Evolutionary conservation across 2,113 vertebrate species (phyloP).

Genomic region (Rynchops niger): DNA sequence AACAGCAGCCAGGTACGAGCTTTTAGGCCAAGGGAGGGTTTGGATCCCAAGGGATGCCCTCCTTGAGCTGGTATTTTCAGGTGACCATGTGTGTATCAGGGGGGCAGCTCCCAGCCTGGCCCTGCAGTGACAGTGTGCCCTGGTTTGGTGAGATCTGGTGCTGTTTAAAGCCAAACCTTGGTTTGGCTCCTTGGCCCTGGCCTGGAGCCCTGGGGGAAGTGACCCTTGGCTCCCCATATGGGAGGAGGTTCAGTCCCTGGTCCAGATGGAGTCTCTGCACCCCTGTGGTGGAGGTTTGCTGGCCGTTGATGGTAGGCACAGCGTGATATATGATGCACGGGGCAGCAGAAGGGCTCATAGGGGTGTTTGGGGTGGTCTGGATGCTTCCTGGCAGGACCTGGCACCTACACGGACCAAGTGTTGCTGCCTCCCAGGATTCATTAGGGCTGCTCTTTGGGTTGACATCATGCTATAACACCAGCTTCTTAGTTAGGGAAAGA

Average conservation of each 20-base stretch:
- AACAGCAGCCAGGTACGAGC: not conserved
- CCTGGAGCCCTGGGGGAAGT: not conserved
- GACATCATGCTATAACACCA: not conserved
- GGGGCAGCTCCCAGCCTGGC: not conserved
- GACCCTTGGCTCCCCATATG: not conserved
- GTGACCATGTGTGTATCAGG: fast-evolving
- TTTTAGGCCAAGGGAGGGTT: not conserved
- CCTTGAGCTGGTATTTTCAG: not conserved
- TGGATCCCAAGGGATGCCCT: not conserved
- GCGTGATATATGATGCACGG: fast-evolving
- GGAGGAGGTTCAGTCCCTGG: fast-evolving
- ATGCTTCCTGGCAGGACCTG: not conserved
- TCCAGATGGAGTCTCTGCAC: not conserved
- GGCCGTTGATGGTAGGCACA: not conserved
- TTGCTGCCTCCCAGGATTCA: fast-evolving
- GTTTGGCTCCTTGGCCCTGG: not conserved
- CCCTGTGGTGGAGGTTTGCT: fast-evolving
- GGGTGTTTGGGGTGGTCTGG: not conserved
- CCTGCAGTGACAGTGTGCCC: not conserved
- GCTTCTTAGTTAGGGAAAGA: not conserved
- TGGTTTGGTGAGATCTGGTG: not conserved
- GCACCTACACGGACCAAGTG: not conserved
- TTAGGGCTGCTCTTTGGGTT: not conserved
- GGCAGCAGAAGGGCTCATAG: not conserved
- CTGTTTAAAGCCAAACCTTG: not conserved